phyloP scores from a whole-genome alignment of 2,888 invertebrate genomes.

The Chaitophorus viminalis region DNA sequence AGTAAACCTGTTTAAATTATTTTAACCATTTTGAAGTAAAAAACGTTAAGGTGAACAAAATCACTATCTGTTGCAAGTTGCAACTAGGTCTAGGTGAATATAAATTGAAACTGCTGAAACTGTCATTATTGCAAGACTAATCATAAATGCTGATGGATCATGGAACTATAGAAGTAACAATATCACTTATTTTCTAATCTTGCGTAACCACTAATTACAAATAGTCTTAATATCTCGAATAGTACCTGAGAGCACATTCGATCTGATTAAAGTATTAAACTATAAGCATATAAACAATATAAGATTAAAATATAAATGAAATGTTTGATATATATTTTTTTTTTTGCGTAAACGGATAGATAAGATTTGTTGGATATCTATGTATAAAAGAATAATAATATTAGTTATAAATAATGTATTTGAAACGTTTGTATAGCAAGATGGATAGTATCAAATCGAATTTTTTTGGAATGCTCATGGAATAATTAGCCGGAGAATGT shows the following conservation, averaged over 20 bases:
- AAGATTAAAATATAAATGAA: no score
- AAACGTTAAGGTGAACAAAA: slow-evolving; percentile 33
- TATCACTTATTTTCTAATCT: not conserved
- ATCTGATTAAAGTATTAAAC: no score
- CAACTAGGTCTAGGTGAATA: slow-evolving; percentile 58
- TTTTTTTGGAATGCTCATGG: no score
- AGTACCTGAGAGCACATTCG: no score
- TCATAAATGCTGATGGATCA: not conserved
- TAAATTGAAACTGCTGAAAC: slow-evolving; percentile 6
- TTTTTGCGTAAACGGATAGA: no score
- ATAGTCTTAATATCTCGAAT: no score
- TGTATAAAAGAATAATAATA: no score
- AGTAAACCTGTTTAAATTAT: slow-evolving; percentile 33
- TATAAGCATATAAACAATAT: no score
- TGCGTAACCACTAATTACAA: not conserved
- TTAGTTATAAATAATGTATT: not conserved
- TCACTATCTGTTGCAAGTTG: slow-evolving; percentile 11
- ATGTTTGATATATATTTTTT: no score
- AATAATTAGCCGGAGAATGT: not conserved
- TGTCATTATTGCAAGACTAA: not conserved
- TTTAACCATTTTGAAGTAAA: slow-evolving; percentile 32
- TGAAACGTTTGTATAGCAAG: not conserved
- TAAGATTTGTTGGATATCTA: no score
- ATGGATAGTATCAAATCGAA: not conserved
- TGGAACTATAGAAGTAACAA: no score